phyloP scores from a whole-genome alignment of 2,888 invertebrate genomes.

The Andrena bicolor region DNA sequence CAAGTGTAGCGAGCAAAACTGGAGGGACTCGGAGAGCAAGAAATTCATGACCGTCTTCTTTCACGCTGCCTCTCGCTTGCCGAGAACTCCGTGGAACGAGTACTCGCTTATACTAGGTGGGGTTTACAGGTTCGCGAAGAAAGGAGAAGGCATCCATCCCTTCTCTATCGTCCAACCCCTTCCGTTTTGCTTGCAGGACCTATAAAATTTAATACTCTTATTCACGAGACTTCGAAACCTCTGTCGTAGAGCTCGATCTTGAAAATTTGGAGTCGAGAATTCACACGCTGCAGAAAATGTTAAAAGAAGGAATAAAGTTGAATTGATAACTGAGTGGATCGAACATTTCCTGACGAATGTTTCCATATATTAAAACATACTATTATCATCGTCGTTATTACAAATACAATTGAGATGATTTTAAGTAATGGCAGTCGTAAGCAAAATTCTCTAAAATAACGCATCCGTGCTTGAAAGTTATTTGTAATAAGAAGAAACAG shows the following conservation, averaged over 20 bases:
- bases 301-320: conserved; percentile 80
- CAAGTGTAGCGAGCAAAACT: too few relatives aligned
- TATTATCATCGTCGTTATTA: neutral
- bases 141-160: too few relatives aligned
- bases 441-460: conserved; percentile 18
- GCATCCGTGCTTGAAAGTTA: conserved; percentile 10
- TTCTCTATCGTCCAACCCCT: too few relatives aligned
- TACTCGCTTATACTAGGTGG: too few relatives aligned
- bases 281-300: conserved; percentile 81
- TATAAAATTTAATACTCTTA: neutral
- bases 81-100: too few relatives aligned
- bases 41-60: too few relatives aligned
- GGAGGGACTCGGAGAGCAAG: too few relatives aligned
- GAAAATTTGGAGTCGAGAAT: conserved; percentile 84
- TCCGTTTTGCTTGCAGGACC: too few relatives aligned
- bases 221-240: conserved; percentile 21
- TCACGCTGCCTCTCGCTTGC: too few relatives aligned
- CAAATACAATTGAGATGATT: conserved; percentile 26
- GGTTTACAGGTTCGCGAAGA: too few relatives aligned
- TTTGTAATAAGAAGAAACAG: conserved; percentile 28
- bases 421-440: conserved; percentile 20
- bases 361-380: conserved; percentile 11
- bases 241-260: conserved; percentile 80
- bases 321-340: conserved; percentile 62
- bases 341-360: neutral